Evolutionary conservation across 23 tunicate species (phyloP).

Genomic region (Oikopleura dioica): DNA sequence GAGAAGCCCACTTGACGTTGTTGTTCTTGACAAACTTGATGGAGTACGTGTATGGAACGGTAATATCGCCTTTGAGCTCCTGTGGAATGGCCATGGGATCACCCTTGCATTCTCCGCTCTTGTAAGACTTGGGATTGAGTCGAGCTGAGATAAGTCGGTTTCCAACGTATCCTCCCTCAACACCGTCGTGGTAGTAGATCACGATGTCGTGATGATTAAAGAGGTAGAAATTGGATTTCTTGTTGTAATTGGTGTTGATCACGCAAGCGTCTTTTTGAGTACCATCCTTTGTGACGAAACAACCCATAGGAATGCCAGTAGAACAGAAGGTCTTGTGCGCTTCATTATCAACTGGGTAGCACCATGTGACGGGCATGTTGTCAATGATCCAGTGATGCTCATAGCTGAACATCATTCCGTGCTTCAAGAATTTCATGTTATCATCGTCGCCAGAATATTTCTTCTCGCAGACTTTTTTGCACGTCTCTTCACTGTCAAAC

Average conservation of each 20-base stretch:
- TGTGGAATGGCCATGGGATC: not conserved
- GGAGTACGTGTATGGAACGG: not conserved
- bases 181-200: not conserved
- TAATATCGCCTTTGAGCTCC: not conserved
- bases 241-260: not conserved
- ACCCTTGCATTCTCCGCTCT: not conserved
- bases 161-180: not conserved
- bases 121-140: not conserved
- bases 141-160: conserved; percentile 4
- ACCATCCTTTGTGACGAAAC: conserved; percentile 3
- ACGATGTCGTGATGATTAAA: not conserved
- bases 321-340: not conserved
- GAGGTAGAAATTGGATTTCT: not conserved
- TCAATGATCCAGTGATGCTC: conserved; percentile 11
- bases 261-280: conserved; percentile 4
- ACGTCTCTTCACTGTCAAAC: not conserved
- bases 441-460: not conserved
- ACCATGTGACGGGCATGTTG: conserved; percentile 10
- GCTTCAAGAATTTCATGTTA: conserved; percentile 7
- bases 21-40: not conserved
- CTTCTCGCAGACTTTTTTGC: not conserved
- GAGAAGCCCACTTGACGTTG: conserved; percentile 55
- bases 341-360: not conserved
- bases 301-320: conserved; percentile 2
- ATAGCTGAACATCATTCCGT: conserved; percentile 6